These are phyloP conservation scores for Sorex araneus DNA, from an alignment of 2,113 vertebrate genomes.

Conservation along the genomic window DNA sequence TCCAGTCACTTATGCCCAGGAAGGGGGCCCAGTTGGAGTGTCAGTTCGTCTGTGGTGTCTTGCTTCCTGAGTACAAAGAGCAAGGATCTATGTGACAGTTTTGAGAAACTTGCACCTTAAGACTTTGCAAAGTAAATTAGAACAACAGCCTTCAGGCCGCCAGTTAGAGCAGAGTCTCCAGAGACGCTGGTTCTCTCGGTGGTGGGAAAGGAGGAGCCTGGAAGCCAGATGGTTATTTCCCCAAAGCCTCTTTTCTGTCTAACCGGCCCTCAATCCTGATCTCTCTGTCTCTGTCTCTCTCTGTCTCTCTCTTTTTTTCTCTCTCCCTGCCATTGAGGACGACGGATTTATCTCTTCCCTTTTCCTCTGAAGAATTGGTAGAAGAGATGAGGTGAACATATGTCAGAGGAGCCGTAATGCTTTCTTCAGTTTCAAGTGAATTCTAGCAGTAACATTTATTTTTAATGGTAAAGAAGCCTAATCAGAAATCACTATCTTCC, in stretches of 20 bases:
- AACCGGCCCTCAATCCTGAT: neutral
- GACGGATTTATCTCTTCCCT: neutral
- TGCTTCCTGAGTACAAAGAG: constrained; percentile 59
- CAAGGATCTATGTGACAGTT: constrained; percentile 25
- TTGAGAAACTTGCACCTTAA: constrained; percentile 53
- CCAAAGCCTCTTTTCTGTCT: neutral
- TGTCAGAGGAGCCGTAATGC: neutral
- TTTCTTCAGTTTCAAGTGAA: neutral
- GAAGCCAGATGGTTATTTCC: neutral
- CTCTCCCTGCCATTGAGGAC: neutral
- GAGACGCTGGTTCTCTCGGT: neutral
- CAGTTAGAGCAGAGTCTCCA: neutral
- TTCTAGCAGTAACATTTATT: neutral
- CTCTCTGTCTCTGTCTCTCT: no score
- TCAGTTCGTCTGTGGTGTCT: constrained; percentile 60
- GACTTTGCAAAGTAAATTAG: constrained; percentile 28
- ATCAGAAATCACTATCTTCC: neutral
- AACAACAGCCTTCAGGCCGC: neutral
- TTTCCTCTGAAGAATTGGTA: neutral
- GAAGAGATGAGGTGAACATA: neutral
- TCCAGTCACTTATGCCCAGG: constrained; percentile 24
- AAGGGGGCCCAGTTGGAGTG: constrained; percentile 15
- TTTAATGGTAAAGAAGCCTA: constrained; percentile 33
- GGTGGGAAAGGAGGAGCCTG: neutral
- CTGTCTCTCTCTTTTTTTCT: no score